A percentile compares a stretch with the other conserved stretches of the same genome.
These are phyloP conservation scores for Drosophila pallidifrons DNA, from an alignment of 1,140 invertebrate genomes.

Conservation along the genomic window DNA sequence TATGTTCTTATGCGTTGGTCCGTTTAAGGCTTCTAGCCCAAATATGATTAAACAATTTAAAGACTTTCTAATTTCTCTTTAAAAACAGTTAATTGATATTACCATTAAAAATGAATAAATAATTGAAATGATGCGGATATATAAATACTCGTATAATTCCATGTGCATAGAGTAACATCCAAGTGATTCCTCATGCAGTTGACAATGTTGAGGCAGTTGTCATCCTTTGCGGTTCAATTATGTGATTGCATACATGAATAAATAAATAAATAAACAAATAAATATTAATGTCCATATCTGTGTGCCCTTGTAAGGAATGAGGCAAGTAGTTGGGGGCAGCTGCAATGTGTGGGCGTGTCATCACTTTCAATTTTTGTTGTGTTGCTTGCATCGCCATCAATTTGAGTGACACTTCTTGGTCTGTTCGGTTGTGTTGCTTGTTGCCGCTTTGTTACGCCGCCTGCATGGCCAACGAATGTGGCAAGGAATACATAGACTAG, in stretches of 20 bases:
- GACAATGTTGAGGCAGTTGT: not conserved
- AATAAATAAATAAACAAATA: conserved; percentile 17
- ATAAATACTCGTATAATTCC: not conserved
- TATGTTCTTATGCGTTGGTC: no score
- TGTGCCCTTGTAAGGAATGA: not conserved
- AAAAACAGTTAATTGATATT: not conserved
- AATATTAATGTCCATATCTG: not conserved
- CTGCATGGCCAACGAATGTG: conserved; percentile 57
- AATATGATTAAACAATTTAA: not conserved
- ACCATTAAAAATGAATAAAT: not conserved
- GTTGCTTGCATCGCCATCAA: conserved; percentile 45
- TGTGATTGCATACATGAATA: conserved; percentile 6
- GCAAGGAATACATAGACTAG: conserved; percentile 55
- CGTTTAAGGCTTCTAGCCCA: no score
- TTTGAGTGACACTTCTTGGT: conserved; percentile 68
- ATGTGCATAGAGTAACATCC: not conserved
- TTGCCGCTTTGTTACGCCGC: conserved; percentile 68
- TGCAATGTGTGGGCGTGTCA: conserved; percentile 72
- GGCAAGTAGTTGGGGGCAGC: not conserved
- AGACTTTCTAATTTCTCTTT: not conserved
- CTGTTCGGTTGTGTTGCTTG: conserved; percentile 22
- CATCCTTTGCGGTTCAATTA: conserved; percentile 2
- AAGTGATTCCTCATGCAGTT: not conserved
- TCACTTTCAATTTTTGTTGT: conserved; percentile 72
- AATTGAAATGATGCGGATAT: not conserved